A percentile compares a stretch with the other conserved stretches of the same genome.
Evolutionary conservation across 2,797 vertebrate genomes (phyloP).

Genomic region (Rallus crepitans): DNA sequence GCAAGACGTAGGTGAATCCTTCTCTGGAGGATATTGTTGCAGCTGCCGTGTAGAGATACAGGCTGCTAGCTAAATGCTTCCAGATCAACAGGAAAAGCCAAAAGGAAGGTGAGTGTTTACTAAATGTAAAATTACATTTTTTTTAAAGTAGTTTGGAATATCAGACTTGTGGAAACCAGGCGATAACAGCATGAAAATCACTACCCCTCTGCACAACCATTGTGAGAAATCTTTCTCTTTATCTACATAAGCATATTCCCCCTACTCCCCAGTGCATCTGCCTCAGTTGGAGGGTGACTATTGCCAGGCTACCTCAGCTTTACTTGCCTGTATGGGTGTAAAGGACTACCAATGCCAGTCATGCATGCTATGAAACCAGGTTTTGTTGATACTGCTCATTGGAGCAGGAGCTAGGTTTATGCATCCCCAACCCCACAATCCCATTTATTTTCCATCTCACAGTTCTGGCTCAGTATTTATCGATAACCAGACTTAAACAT

Average conservation of each 20-base stretch:
- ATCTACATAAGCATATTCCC: not conserved
- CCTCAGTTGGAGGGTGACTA: not conserved
- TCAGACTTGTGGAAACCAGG: not conserved
- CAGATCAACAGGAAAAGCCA: not conserved
- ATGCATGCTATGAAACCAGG: fast-evolving
- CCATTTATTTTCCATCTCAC: not conserved
- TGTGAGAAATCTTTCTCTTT: not conserved
- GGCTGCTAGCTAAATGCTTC: not conserved
- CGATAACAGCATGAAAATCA: not conserved
- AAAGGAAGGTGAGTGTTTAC: not conserved
- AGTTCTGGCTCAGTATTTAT: not conserved
- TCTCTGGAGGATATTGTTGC: not conserved
- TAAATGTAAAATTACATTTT: not conserved
- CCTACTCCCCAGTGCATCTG: not conserved
- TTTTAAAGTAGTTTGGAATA: not conserved
- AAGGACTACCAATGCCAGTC: not conserved
- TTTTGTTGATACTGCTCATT: not conserved
- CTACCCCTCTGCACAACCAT: not conserved
- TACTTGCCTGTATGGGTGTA: not conserved
- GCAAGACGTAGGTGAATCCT: not conserved
- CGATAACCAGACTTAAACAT: not conserved
- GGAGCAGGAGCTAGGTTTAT: not conserved
- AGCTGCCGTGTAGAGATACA: not conserved
- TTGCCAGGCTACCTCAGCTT: fast-evolving
- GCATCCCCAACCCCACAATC: not conserved